These are phyloP conservation scores for Andricus curvator DNA, from an alignment of 2,888 invertebrate species.

Conservation along the genomic window DNA sequence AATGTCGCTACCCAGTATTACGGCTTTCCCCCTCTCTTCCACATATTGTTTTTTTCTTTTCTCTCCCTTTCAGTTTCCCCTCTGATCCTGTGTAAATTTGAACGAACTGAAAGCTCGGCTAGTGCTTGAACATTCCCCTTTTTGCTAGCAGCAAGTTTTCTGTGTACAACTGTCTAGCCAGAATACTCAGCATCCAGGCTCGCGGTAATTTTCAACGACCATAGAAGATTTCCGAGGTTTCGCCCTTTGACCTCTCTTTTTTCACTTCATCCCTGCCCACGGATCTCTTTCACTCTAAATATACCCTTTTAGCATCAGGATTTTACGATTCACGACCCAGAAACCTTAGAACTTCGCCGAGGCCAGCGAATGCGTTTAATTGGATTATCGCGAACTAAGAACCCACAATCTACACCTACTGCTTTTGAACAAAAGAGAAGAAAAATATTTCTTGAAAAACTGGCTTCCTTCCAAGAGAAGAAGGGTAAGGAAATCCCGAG, in stretches of 20 bases:
- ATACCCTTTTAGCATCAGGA: conserved; percentile 8
- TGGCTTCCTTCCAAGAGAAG: conserved; percentile 35
- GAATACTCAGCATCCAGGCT: conserved; percentile 40
- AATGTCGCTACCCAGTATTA: neutral
- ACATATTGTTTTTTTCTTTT: neutral
- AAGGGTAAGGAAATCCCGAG: neutral
- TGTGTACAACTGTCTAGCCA: conserved; percentile 18
- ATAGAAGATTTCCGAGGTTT: conserved; percentile 32
- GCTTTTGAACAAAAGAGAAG: neutral
- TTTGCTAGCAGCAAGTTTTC: conserved; percentile 27
- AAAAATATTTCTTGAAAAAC: conserved; percentile 31
- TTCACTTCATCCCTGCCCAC: conserved; percentile 17
- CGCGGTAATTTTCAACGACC: conserved; percentile 27
- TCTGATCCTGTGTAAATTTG: conserved; percentile 65
- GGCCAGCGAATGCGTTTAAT: conserved; percentile 45
- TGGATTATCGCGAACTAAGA: conserved; percentile 45
- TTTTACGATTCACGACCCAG: conserved; percentile 25
- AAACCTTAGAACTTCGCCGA: conserved; percentile 37
- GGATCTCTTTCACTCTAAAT: conserved; percentile 34
- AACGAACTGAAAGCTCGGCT: conserved; percentile 61
- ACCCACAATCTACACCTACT: conserved; percentile 29
- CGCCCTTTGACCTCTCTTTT: conserved; percentile 32
- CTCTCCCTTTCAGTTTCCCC: conserved; percentile 32
- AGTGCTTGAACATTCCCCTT: conserved; percentile 45
- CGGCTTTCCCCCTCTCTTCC: conserved; percentile 15